Conservation (phyloP, 2,113 vertebrate genomes). For the Entosphenus tridentatus region DNA sequence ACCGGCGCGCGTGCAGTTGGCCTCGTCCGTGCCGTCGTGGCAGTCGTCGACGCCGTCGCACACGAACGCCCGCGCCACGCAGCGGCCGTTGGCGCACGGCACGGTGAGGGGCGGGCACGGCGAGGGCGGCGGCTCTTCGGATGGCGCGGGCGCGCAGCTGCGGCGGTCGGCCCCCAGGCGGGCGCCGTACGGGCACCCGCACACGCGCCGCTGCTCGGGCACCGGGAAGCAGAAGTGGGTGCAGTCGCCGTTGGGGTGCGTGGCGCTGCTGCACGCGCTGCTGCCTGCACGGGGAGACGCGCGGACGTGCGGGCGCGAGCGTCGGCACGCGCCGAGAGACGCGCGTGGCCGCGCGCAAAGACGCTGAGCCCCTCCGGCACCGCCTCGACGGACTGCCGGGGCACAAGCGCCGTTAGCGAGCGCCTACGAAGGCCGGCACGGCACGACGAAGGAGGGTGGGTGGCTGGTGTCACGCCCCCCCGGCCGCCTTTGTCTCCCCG, state of each 20-base stretch:
- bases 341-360: no score
- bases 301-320: no score
- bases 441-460: no score
- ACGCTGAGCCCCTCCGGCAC: no score
- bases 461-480: no score
- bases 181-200: constrained; percentile 26
- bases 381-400: no score
- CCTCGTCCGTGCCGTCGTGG: constrained; percentile 22
- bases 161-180: constrained; percentile 20
- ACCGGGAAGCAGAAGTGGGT: constrained; percentile 29
- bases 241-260: constrained; percentile 19
- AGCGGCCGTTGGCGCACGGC: constrained; percentile 24
- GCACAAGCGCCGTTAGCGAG: no score
- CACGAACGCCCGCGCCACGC: constrained; percentile 18
- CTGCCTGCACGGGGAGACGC: constrained; percentile 5
- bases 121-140: constrained; percentile 18
- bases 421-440: no score
- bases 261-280: constrained; percentile 16
- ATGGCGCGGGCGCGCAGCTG: constrained; percentile 24
- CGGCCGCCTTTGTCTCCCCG: no score
- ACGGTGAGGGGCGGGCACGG: constrained; percentile 18
- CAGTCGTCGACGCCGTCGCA: constrained; percentile 23
- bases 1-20: constrained; percentile 25
- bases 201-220: constrained; percentile 17
- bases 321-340: no score